A percentile compares a stretch with the other conserved stretches of the same genome.
Conservation (phyloP, 2,113 vertebrate species). For the Menidia beryllina region DNA sequence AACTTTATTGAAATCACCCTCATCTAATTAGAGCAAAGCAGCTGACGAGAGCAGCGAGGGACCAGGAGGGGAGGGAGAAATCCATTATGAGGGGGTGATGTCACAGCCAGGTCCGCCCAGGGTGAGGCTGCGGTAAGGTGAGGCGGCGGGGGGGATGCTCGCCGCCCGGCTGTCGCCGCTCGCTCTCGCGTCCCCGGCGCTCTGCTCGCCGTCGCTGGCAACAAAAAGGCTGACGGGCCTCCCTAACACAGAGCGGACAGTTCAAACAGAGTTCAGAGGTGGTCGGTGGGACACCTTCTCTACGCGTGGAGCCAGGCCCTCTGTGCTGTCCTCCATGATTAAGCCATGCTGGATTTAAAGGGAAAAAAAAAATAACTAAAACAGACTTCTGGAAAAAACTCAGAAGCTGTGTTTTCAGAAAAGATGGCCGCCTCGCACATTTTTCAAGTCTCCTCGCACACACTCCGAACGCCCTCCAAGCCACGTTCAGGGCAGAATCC, state of each 20-base stretch:
- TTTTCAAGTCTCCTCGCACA: too few relatives aligned
- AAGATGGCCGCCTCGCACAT: too few relatives aligned
- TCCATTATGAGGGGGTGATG: slow-evolving; percentile 62
- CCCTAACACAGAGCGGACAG: slow-evolving; percentile 2
- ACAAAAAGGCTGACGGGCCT: background rate
- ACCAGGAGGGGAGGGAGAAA: slow-evolving; percentile 45
- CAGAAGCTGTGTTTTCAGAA: too few relatives aligned
- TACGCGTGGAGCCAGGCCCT: background rate
- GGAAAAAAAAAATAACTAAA: too few relatives aligned
- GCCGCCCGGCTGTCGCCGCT: slow-evolving; percentile 36
- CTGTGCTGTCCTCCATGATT: background rate
- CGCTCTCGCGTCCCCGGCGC: slow-evolving; percentile 23
- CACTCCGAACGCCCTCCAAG: too few relatives aligned
- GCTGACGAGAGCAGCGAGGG: slow-evolving; percentile 65
- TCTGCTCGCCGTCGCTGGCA: slow-evolving; percentile 19
- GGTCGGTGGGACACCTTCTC: background rate
- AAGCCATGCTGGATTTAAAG: background rate
- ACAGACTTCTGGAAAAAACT: slow-evolving; percentile 6
- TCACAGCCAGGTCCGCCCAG: slow-evolving; percentile 45
- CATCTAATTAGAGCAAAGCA: slow-evolving; percentile 74
- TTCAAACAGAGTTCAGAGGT: background rate
- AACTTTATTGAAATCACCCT: slow-evolving; percentile 77
- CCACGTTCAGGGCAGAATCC: too few relatives aligned
- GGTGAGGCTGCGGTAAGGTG: slow-evolving; percentile 54
- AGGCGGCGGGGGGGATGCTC: slow-evolving; percentile 17